Evolutionary conservation across 2,113 vertebrate genomes (phyloP).

Genomic region (Mobula hypostoma): DNA sequence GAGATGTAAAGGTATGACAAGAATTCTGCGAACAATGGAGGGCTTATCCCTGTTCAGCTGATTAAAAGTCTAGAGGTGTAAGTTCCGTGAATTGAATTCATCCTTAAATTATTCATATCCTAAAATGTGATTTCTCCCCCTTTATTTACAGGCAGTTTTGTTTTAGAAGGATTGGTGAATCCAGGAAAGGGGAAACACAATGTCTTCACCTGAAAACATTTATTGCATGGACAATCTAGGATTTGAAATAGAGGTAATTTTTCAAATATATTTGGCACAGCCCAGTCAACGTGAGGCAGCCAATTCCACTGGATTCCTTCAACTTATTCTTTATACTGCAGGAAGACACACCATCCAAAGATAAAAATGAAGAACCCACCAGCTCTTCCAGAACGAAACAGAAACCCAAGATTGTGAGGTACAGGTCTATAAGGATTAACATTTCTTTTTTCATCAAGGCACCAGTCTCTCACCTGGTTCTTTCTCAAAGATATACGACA

Average conservation of each 20-base stretch:
- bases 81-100: not conserved
- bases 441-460: not conserved
- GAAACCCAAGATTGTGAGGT: not conserved
- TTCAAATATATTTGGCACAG: too few species aligned
- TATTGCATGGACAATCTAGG: not conserved
- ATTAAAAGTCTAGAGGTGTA: not conserved
- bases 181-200: not conserved
- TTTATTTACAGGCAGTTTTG: not conserved
- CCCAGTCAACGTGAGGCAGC: not conserved
- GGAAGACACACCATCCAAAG: not conserved
- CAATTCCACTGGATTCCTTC: too few species aligned
- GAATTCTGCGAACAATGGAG: not conserved
- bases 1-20: not conserved
- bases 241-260: not conserved
- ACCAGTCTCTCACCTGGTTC: not conserved
- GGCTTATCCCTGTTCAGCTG: not conserved
- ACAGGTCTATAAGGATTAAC: not conserved
- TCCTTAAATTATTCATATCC: not conserved
- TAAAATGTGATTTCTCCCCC: not conserved
- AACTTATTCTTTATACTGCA: not conserved
- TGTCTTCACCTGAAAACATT: not conserved
- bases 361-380: rapidly evolving
- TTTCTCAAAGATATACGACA: not conserved
- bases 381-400: not conserved
- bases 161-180: not conserved